Conservation (phyloP, 2,113 vertebrate species). For the Nansenia antarctica region DNA sequence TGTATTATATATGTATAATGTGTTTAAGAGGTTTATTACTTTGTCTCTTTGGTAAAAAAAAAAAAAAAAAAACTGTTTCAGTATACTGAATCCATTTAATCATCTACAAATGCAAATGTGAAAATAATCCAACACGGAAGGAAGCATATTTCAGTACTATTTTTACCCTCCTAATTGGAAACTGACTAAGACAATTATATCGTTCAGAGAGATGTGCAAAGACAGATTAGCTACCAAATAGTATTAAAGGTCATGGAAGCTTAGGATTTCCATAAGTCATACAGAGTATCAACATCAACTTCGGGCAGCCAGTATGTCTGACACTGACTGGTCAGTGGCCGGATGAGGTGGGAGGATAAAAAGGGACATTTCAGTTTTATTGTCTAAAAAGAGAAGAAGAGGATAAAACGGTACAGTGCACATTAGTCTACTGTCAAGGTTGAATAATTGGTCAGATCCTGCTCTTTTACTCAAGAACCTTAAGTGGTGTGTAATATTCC, state of each 20-base stretch:
- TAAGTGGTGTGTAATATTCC: constrained; percentile 3
- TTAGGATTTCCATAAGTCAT: constrained; percentile 56
- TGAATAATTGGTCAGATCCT: constrained; percentile 19
- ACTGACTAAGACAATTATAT: constrained; percentile 38
- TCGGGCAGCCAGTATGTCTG: constrained; percentile 18
- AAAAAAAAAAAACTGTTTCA: no score
- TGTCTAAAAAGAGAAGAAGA: constrained; percentile 22
- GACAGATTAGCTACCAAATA: constrained; percentile 59
- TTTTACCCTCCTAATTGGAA: constrained; percentile 47
- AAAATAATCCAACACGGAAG: background rate
- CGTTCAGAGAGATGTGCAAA: constrained; percentile 47
- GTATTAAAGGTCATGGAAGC: constrained; percentile 49
- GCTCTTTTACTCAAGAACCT: constrained; percentile 16
- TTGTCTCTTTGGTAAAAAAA: no score
- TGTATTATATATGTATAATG: no score
- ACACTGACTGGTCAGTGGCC: constrained; percentile 19
- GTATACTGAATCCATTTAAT: no score
- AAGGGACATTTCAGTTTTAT: constrained; percentile 20
- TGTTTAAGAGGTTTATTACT: background rate
- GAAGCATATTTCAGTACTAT: constrained; percentile 4
- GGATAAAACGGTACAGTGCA: constrained; percentile 20
- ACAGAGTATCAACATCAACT: constrained; percentile 26
- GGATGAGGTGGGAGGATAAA: constrained; percentile 19
- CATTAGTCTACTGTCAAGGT: constrained; percentile 28
- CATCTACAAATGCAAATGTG: background rate